Conservation (phyloP, 1,140 invertebrate species). For the Aphis craccivora region DNA sequence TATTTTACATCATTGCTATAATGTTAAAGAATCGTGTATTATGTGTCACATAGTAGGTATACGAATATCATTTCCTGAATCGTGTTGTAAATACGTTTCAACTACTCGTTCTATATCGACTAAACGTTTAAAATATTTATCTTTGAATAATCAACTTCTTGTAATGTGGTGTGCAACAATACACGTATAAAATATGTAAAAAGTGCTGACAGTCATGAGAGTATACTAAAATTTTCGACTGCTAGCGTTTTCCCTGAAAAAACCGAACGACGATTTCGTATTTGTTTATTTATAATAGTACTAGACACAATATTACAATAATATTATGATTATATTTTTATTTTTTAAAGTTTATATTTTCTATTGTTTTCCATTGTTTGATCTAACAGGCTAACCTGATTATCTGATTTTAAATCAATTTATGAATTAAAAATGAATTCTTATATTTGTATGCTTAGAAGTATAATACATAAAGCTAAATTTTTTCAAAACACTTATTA, state of each 20-base stretch:
- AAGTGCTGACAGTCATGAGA: background rate
- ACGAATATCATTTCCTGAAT: background rate
- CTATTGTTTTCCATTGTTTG: background rate
- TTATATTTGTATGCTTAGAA: background rate
- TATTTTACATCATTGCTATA: background rate
- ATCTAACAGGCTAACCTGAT: background rate
- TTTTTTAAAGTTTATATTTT: background rate
- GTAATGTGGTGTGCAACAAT: background rate
- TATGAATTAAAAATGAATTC: background rate
- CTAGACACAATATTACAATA: background rate
- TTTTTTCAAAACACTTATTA: too few relatives aligned
- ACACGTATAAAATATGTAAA: background rate
- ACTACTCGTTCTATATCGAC: background rate
- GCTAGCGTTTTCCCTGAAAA: background rate
- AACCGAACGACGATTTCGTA: background rate
- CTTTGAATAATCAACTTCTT: background rate
- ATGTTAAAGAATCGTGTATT: background rate
- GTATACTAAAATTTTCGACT: background rate
- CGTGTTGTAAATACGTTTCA: background rate
- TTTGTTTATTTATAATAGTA: background rate
- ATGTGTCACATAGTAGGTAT: background rate
- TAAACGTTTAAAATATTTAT: background rate
- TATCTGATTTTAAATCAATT: too few relatives aligned
- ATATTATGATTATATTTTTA: background rate
- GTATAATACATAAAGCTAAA: too few relatives aligned